A percentile compares a stretch with the other conserved stretches of the same genome.
Evolutionary conservation across 2,797 vertebrate species (phyloP).

Genomic region (Gallinago solitaria): DNA sequence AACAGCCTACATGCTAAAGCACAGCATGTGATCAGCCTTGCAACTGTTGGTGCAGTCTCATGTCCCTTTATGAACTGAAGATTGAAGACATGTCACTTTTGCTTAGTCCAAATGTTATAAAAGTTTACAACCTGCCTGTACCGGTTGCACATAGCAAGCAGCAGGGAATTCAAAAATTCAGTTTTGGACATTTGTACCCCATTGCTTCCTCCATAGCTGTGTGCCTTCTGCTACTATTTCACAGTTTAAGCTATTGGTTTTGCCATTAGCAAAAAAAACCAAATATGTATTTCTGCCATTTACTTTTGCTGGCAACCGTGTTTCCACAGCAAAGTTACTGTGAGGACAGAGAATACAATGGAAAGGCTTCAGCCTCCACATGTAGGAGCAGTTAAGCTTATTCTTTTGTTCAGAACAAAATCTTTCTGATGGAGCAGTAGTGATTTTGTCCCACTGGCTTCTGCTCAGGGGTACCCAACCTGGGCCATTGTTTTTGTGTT

Average conservation of each 20-base stretch:
- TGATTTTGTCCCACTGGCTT: background rate
- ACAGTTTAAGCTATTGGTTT: background rate
- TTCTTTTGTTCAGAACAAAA: background rate
- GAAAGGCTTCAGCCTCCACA: background rate
- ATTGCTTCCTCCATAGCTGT: background rate
- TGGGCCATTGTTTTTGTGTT: background rate
- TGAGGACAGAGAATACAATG: background rate
- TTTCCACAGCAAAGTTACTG: background rate
- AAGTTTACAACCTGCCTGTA: background rate
- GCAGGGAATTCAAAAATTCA: background rate
- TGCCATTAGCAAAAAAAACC: background rate
- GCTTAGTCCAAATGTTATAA: background rate
- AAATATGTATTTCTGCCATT: background rate
- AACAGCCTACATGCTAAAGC: background rate
- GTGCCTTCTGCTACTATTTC: background rate
- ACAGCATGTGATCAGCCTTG: background rate
- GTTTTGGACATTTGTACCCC: background rate
- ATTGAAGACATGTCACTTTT: background rate
- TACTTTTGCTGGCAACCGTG: background rate
- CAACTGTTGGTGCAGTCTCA: background rate
- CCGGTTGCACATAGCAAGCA: background rate
- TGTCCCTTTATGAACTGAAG: background rate
- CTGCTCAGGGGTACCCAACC: background rate
- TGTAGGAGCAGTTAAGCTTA: background rate
- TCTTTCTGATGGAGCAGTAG: background rate